Evolutionary conservation across 2,797 vertebrate genomes (phyloP).

Genomic region (Sebastes matsubarae): DNA sequence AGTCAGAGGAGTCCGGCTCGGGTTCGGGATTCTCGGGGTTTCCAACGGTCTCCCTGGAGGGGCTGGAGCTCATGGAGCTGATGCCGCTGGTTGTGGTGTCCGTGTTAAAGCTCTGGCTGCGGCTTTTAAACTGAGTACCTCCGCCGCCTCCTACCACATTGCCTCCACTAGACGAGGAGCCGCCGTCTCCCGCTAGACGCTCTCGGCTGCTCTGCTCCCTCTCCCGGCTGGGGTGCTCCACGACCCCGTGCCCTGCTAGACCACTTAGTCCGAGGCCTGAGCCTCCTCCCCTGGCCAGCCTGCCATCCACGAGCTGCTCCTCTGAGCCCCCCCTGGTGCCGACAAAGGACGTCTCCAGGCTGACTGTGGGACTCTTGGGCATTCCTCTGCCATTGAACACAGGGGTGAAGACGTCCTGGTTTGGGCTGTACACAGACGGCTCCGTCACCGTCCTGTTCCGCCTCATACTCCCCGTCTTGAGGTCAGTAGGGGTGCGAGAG

Average conservation of each 20-base stretch:
- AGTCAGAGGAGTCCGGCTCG: constrained; percentile 91
- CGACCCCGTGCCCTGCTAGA: constrained; percentile 78
- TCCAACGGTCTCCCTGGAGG: constrained; percentile 94
- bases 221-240: constrained; percentile 84
- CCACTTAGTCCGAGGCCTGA: constrained; percentile 78
- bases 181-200: constrained; percentile 88
- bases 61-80: constrained; percentile 99
- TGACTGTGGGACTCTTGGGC: constrained; percentile 91
- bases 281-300: constrained; percentile 81
- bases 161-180: constrained; percentile 79
- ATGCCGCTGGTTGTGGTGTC: constrained; percentile 99
- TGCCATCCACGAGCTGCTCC: constrained; percentile 88
- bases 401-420: constrained; percentile 88
- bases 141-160: constrained; percentile 76
- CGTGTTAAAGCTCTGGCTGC: constrained; percentile 99
- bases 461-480: constrained; percentile 84
- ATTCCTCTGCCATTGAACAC: constrained; percentile 84
- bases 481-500: constrained; percentile 85
- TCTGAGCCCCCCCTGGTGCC: constrained; percentile 89
- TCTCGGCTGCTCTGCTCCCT: constrained; percentile 92
- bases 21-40: constrained; percentile 85
- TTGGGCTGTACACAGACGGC: constrained; percentile 87
- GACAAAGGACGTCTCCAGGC: constrained; percentile 93
- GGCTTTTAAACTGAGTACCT: constrained; percentile 95
- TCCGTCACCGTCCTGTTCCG: constrained; percentile 94